Percentiles rank a stretch among this genome's conserved stretches.
phyloP scores from a whole-genome alignment of 1,140 invertebrate species.

The Metaphire vulgaris region DNA sequence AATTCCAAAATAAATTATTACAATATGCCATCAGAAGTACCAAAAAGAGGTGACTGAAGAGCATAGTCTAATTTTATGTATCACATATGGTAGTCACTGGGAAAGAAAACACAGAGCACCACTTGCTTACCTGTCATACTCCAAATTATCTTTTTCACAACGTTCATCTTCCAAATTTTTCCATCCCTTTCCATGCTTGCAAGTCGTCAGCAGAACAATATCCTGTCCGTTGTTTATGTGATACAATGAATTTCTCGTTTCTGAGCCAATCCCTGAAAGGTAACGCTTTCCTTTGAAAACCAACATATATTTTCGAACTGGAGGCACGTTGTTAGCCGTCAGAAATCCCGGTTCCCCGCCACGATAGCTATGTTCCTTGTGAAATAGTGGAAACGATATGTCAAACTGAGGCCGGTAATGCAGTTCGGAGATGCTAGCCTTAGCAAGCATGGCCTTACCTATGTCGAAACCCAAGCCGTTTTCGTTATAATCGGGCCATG shows the following conservation, averaged over 20 bases:
- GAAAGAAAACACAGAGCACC: too few relatives aligned
- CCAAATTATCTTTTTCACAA: conserved; percentile 89
- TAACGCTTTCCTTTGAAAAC: conserved; percentile 96
- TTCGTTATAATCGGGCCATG: conserved; percentile 94
- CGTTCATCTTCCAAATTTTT: conserved; percentile 89
- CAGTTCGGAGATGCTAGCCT: conserved; percentile 82
- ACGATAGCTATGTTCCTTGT: conserved; percentile 83
- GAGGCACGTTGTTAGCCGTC: conserved; percentile 73
- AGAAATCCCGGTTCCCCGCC: conserved; percentile 72
- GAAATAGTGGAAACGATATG: conserved; percentile 92
- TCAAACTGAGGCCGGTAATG: conserved; percentile 85
- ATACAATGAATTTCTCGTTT: conserved; percentile 93
- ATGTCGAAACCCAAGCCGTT: conserved; percentile 80
- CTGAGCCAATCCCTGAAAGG: conserved; percentile 95
- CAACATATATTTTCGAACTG: conserved; percentile 64
- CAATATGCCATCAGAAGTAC: too few relatives aligned
- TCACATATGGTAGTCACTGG: too few relatives aligned
- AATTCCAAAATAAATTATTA: too few relatives aligned
- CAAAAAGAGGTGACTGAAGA: too few relatives aligned
- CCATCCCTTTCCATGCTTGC: conserved; percentile 96
- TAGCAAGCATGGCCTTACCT: conserved; percentile 90
- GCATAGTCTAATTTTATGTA: too few relatives aligned
- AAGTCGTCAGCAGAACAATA: conserved; percentile 92
- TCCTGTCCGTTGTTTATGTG: conserved; percentile 93
- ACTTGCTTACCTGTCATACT: conserved; percentile 94